Evolutionary conservation across 2,113 vertebrate species (phyloP).

Genomic region (Dolichallabes microphthalmus): DNA sequence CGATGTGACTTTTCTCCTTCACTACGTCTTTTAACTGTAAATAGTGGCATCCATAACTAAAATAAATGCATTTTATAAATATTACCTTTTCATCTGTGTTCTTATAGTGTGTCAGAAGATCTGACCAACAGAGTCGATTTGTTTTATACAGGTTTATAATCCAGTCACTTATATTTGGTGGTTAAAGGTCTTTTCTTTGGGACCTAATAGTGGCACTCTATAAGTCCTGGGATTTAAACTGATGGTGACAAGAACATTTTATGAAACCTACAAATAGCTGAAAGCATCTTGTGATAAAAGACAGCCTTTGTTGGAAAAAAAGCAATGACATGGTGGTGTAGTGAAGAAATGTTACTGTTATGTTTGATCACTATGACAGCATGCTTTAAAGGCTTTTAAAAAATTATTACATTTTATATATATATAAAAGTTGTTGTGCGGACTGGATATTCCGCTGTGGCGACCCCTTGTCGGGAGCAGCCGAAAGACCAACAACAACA

Average conservation of each 20-base stretch:
- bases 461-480: no score
- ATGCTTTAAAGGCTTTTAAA: neutral
- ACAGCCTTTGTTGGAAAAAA: neutral
- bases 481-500: no score
- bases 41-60: slow-evolving; percentile 3
- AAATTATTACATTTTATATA: no score
- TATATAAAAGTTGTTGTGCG: no score
- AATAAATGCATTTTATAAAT: slow-evolving; percentile 53
- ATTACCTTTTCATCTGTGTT: slow-evolving; percentile 8
- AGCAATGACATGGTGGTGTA: neutral
- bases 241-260: neutral
- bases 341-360: neutral
- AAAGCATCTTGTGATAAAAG: neutral
- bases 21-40: slow-evolving; percentile 9
- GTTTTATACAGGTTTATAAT: neutral
- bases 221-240: neutral
- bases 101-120: neutral
- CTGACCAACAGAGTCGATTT: no score
- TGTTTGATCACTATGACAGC: neutral
- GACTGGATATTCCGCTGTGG: no score
- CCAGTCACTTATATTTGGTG: neutral
- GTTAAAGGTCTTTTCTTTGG: neutral
- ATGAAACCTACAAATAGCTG: neutral
- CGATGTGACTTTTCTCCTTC: neutral
- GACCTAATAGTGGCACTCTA: neutral